Conservation (phyloP, 2,888 invertebrate species). For the Ophion ventricosus region DNA sequence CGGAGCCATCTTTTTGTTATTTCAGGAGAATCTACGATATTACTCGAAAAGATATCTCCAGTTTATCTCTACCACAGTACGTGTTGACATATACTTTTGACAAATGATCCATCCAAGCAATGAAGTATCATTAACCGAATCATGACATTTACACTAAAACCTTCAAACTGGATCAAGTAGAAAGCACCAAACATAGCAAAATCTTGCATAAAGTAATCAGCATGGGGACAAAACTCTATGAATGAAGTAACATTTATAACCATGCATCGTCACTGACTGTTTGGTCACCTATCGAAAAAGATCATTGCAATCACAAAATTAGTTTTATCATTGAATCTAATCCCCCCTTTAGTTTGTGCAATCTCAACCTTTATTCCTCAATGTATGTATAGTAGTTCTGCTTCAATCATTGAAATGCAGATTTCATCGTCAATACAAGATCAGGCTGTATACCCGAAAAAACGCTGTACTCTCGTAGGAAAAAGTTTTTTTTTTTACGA, state of each 20-base stretch:
- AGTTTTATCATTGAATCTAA: background rate
- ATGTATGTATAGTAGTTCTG: background rate
- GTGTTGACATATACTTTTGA: background rate
- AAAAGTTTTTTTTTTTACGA: slow-evolving; percentile 15
- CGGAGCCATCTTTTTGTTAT: background rate
- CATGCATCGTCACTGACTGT: background rate
- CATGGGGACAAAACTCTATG: background rate
- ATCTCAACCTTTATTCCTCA: background rate
- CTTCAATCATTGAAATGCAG: background rate
- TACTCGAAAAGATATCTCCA: background rate
- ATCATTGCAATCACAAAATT: background rate
- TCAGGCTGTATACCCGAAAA: background rate
- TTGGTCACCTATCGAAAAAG: background rate
- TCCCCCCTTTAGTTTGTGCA: background rate
- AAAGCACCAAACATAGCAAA: background rate
- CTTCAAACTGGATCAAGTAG: background rate
- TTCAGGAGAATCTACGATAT: background rate
- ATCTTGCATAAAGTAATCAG: background rate
- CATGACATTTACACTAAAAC: background rate
- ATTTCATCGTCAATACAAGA: background rate
- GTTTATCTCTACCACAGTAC: too few relatives aligned
- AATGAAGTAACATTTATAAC: background rate
- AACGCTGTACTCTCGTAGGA: slow-evolving; percentile 10
- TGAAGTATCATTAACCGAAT: background rate
- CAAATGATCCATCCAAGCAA: background rate